Conservation (phyloP, 2,888 invertebrate genomes). For the Cheilosia grossa region DNA sequence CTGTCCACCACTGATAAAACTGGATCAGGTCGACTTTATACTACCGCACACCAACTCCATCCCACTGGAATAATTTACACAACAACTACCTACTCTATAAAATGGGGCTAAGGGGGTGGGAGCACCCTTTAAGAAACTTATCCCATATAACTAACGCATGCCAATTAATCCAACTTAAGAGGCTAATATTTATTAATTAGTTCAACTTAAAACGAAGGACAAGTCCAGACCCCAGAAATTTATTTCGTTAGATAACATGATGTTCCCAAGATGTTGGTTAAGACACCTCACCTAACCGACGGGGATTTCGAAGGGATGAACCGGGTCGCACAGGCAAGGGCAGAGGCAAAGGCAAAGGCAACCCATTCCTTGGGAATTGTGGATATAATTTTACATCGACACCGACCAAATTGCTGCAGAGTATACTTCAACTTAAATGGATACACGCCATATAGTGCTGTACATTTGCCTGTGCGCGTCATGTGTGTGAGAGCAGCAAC, state of each 20-base stretch:
- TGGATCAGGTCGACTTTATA: background rate
- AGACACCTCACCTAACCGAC: slow-evolving; percentile 72
- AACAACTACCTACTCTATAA: slow-evolving; percentile 13
- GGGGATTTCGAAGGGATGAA: slow-evolving; percentile 33
- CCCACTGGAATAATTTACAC: slow-evolving; percentile 58
- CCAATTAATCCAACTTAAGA: slow-evolving; percentile 76
- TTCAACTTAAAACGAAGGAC: slow-evolving; percentile 72
- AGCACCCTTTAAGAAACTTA: slow-evolving; percentile 53
- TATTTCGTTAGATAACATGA: slow-evolving; percentile 75
- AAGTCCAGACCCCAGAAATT: slow-evolving; percentile 74
- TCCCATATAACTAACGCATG: slow-evolving; percentile 75
- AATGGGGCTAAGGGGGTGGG: slow-evolving; percentile 18
- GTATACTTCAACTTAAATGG: slow-evolving; percentile 70
- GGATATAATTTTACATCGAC: slow-evolving; percentile 75
- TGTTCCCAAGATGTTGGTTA: slow-evolving; percentile 75
- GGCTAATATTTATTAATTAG: slow-evolving; percentile 77
- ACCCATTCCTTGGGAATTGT: slow-evolving; percentile 46
- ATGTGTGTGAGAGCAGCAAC: slow-evolving; percentile 34
- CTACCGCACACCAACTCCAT: slow-evolving; percentile 12
- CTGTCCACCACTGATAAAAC: slow-evolving; percentile 64
- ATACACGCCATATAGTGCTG: slow-evolving; percentile 17
- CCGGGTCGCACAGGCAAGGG: background rate
- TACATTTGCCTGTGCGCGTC: slow-evolving; percentile 20
- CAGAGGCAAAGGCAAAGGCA: background rate
- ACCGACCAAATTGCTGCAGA: slow-evolving; percentile 67